These are phyloP conservation scores for Leptonema lineaticorne DNA, from an alignment of 1,140 invertebrate genomes.

Conservation along the genomic window DNA sequence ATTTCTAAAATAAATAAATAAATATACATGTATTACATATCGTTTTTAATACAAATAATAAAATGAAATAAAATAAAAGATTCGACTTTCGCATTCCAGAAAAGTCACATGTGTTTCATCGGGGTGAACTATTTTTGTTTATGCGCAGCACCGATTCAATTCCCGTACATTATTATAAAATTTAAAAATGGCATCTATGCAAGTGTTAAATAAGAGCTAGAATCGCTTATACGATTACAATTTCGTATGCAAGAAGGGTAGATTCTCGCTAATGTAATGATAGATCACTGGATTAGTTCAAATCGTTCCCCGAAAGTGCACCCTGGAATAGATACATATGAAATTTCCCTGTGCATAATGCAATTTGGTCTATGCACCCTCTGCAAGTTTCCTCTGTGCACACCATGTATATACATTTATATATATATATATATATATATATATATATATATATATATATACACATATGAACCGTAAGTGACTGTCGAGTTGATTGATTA, in stretches of 20 bases:
- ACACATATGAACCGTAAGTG: slow-evolving; percentile 12
- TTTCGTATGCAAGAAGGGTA: slow-evolving; percentile 17
- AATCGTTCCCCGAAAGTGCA: slow-evolving; percentile 43
- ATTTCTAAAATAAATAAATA: no score
- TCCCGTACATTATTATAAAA: no score
- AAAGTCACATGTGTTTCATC: slow-evolving; percentile 41
- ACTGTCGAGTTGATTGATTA: slow-evolving; percentile 39
- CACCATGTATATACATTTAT: no score
- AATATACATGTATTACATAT: no score
- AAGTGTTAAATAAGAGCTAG: not conserved
- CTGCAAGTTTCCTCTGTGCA: slow-evolving; percentile 25
- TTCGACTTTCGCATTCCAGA: slow-evolving; percentile 33
- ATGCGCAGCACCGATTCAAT: not conserved
- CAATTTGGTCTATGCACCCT: slow-evolving; percentile 38
- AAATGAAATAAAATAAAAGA: no score
- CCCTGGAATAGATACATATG: slow-evolving; percentile 42
- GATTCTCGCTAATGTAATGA: slow-evolving; percentile 42
- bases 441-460: no score
- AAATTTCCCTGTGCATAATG: slow-evolving; percentile 44
- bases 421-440: no score
- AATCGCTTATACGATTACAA: not conserved
- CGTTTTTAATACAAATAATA: no score
- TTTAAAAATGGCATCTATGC: not conserved
- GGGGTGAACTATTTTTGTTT: slow-evolving; percentile 42
- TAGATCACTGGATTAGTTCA: slow-evolving; percentile 43